Conservation (phyloP, 2,888 invertebrate genomes). For the Schrankia costaestrigalis region DNA sequence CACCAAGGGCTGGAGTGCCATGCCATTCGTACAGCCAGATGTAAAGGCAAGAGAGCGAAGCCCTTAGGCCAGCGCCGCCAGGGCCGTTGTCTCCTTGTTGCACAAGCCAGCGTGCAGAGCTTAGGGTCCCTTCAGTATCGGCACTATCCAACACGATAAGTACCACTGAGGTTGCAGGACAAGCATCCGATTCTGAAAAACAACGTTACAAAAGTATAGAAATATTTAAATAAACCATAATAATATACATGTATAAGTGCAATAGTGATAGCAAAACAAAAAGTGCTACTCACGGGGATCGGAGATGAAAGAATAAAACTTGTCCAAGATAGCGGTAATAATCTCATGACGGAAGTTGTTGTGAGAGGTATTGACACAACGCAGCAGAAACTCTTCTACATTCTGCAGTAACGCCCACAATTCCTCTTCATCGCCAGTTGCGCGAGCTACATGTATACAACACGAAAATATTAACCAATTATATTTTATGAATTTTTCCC, state of each 20-base stretch:
- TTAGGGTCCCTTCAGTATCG: slow-evolving; percentile 46
- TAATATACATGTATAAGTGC: not conserved
- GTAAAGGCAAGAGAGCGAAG: slow-evolving; percentile 83
- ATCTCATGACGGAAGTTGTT: slow-evolving; percentile 66
- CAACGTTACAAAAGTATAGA: not conserved
- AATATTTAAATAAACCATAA: not conserved
- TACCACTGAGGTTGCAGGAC: slow-evolving; percentile 82
- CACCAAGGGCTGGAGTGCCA: slow-evolving; percentile 82
- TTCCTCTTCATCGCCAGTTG: slow-evolving; percentile 45
- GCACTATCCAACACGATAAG: slow-evolving; percentile 78
- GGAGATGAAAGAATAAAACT: slow-evolving; percentile 82
- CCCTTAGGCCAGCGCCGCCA: slow-evolving; percentile 77
- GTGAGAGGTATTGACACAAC: slow-evolving; percentile 48
- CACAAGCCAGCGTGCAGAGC: slow-evolving; percentile 62
- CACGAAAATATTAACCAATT: not conserved
- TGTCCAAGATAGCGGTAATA: slow-evolving; percentile 77
- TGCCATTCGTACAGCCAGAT: slow-evolving; percentile 84
- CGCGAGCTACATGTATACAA: slow-evolving; percentile 40
- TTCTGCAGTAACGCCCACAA: slow-evolving; percentile 52
- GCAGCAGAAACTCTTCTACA: slow-evolving; percentile 60
- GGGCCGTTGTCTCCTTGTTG: slow-evolving; percentile 62
- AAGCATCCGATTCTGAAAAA: slow-evolving; percentile 65
- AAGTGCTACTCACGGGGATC: slow-evolving; percentile 68
- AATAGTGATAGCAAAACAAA: not conserved
- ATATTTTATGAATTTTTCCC: not conserved